These are phyloP conservation scores for Laterallus jamaicensis DNA, from an alignment of 2,113 vertebrate genomes.

Conservation along the genomic window DNA sequence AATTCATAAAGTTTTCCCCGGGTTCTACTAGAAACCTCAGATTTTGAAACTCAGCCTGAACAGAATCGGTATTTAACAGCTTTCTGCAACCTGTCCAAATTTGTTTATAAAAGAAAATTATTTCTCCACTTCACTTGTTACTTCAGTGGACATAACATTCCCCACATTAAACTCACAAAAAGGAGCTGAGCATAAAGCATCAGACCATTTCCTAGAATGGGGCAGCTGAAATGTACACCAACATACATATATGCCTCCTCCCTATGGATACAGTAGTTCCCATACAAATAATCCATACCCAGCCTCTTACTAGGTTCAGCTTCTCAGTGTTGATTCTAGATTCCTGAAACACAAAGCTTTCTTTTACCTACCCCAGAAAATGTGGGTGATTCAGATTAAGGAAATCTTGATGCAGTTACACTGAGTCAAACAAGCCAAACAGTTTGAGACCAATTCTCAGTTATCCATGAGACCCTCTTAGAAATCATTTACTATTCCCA, in stretches of 20 bases:
- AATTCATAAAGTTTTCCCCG: background rate
- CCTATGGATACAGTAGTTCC: background rate
- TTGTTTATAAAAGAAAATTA: background rate
- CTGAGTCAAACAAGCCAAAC: background rate
- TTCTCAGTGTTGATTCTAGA: background rate
- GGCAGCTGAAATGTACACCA: background rate
- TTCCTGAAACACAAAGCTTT: background rate
- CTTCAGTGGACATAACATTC: background rate
- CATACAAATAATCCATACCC: background rate
- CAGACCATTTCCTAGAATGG: background rate
- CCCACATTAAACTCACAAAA: background rate
- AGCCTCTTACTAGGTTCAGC: background rate
- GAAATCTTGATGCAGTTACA: background rate
- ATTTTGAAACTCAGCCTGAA: background rate
- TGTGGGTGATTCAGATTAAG: background rate
- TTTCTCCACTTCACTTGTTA: background rate
- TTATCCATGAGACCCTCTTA: background rate
- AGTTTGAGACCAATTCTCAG: background rate
- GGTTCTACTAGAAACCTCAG: background rate
- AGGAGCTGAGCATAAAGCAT: background rate
- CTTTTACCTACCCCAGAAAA: background rate
- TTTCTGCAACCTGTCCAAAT: background rate
- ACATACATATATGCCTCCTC: background rate
- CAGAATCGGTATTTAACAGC: background rate
- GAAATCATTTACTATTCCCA: background rate